A percentile compares a stretch with the other conserved stretches of the same genome.
Evolutionary conservation across 2,888 invertebrate genomes (phyloP).

Genomic region (Chironomus tentans): DNA sequence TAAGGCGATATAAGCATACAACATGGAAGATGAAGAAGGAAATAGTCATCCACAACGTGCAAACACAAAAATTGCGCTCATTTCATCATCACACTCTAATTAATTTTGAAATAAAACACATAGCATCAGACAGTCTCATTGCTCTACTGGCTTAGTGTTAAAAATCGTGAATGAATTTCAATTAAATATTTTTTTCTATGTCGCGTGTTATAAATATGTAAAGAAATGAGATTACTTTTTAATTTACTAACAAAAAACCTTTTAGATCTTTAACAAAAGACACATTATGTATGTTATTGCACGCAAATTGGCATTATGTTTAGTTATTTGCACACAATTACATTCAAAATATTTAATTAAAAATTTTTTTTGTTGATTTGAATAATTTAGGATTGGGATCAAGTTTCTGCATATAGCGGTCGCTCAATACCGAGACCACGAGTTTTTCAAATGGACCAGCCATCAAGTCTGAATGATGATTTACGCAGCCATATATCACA

Average conservation of each 20-base stretch:
- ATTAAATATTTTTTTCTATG: too few relatives aligned
- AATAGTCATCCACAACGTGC: neutral
- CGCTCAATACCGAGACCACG: constrained; percentile 81
- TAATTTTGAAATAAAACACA: neutral
- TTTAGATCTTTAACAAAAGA: too few relatives aligned
- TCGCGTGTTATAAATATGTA: too few relatives aligned
- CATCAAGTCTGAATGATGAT: constrained; percentile 58
- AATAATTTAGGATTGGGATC: constrained; percentile 61
- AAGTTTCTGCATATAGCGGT: constrained; percentile 83
- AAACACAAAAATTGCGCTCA: too few relatives aligned
- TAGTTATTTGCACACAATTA: too few relatives aligned
- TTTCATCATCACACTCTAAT: constrained; percentile 6
- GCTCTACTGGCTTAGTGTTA: too few relatives aligned
- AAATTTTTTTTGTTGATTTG: neutral
- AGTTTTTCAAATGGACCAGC: constrained; percentile 64
- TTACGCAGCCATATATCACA: constrained; percentile 57
- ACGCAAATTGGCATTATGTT: too few relatives aligned
- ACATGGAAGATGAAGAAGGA: neutral
- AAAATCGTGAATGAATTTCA: too few relatives aligned
- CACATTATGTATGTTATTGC: too few relatives aligned
- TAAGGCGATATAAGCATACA: neutral
- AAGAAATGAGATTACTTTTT: too few relatives aligned
- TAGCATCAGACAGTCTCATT: too few relatives aligned
- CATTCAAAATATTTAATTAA: neutral
- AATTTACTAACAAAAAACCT: too few relatives aligned